Evolutionary conservation across 1,140 invertebrate species (phyloP).

Genomic region (Odontomachus brunneus): DNA sequence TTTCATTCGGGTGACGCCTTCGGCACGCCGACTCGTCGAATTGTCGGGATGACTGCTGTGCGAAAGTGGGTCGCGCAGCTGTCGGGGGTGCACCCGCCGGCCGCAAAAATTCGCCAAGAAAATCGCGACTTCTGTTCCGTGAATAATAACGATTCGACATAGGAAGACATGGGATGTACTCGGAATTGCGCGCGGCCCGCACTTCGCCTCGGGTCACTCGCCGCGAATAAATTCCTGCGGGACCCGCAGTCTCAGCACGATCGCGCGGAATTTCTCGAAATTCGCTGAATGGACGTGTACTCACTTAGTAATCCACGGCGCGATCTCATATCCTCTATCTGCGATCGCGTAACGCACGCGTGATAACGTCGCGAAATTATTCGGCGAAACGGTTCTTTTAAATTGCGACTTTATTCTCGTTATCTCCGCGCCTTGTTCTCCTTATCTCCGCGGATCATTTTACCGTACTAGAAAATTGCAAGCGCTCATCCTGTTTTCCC

Average conservation of each 20-base stretch:
- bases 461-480: neutral
- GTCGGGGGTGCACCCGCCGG: conserved; percentile 36
- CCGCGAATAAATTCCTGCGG: conserved; percentile 37
- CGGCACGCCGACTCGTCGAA: conserved; percentile 45
- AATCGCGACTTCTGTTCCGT: conserved; percentile 64
- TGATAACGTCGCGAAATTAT: conserved; percentile 36
- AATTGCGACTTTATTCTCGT: conserved; percentile 21
- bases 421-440: conserved; percentile 43
- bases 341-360: conserved; percentile 47
- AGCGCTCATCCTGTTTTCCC: neutral
- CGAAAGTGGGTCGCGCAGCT: conserved; percentile 70
- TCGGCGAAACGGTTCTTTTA: conserved; percentile 14
- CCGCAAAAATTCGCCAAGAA: conserved; percentile 59
- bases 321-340: conserved; percentile 30
- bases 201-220: conserved; percentile 6
- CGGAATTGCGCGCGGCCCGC: conserved; percentile 44
- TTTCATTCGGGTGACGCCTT: neutral
- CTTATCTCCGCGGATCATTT: conserved; percentile 45
- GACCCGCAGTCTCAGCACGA: conserved; percentile 52
- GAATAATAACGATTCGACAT: conserved; percentile 72
- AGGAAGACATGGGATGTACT: conserved; percentile 54
- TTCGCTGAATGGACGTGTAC: conserved; percentile 49
- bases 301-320: conserved; percentile 21
- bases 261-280: conserved; percentile 35
- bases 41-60: conserved; percentile 52